Base-by-base conservation (phyloP, 2,113 vertebrate genomes). In the Passer montanus region DNA sequence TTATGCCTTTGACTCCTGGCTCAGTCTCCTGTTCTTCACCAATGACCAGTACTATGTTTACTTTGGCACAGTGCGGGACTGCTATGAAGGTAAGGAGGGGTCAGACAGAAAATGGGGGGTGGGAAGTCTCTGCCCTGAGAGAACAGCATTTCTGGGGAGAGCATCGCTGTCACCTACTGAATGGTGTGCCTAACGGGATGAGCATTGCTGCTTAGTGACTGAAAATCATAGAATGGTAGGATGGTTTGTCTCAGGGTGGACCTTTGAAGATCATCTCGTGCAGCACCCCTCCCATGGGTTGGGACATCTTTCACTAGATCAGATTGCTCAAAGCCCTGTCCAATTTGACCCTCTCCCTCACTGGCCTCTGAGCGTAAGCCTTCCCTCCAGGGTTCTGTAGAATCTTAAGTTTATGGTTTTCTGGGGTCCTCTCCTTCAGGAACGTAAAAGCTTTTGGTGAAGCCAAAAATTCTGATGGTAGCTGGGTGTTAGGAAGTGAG, bases 31-130 rank as follows among this genome's bases (percentile, higher is more conserved):
- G 3, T 99, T 99, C 98, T 99, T 99, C 98, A 99, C 99, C 98
- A 99, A 99, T 11, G 99, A 99, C 98, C 99, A 99, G 96, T 99
- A 99, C 97, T 99, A 99, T 8, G 99, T 99, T 88, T 99, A 99
- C 98, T 99, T 99, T 6, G 98, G 99, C 97, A 99, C 99, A 2
- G 98, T 99, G 49, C 97, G 99, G 13, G 99, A 99, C 98, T 99
- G 99, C 98, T 99, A 99, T 3, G 99, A 99, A 98, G 99, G 99
- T 99, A 97, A 98, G 98, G 55, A 82, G 28, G 37, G 69, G 4
- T 53, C 47, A 24, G 18, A 26, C 52, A 43, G n/a, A 77, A 80
- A 41, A 28, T 52, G 33, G 10, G 23, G 13, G 10, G 53, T 43
- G 15, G 75, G 52, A 87, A 17, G 24, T 46, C 22, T 74, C 44